Conservation (phyloP, 1,140 invertebrate species). For the Drosophila willistoni region DNA sequence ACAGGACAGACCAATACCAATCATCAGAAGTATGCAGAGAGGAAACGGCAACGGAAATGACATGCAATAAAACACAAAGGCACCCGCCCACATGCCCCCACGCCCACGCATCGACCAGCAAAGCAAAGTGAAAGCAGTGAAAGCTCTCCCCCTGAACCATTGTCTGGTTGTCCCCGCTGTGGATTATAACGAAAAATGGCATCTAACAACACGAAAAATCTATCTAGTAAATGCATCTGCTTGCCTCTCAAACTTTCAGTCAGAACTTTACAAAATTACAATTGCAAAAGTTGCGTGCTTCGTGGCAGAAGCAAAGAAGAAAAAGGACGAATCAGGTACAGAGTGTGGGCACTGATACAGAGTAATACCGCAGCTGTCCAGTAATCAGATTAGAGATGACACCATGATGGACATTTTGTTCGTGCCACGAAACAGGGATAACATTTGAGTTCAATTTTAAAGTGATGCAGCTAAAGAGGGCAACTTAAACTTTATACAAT, state of each 20-base stretch:
- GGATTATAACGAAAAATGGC: slow-evolving; percentile 78
- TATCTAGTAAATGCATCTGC: slow-evolving; percentile 70
- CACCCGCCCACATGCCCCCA: slow-evolving; percentile 5
- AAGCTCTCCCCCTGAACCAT: slow-evolving; percentile 24
- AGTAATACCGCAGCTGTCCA: slow-evolving; percentile 34
- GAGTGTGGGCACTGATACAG: background rate
- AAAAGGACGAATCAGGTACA: slow-evolving; percentile 6
- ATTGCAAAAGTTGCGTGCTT: slow-evolving; percentile 74
- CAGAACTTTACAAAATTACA: slow-evolving; percentile 74
- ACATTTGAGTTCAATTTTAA: too few species aligned
- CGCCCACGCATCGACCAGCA: slow-evolving; percentile 37
- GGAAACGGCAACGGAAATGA: slow-evolving; percentile 78
- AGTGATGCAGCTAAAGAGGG: too few species aligned
- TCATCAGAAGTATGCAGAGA: slow-evolving; percentile 73
- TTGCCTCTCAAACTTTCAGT: background rate
- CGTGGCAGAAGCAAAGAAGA: slow-evolving; percentile 26
- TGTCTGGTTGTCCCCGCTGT: slow-evolving; percentile 35
- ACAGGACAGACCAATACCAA: slow-evolving; percentile 76
- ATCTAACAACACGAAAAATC: slow-evolving; percentile 74
- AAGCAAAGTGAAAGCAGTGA: slow-evolving; percentile 47
- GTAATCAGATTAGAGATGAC: slow-evolving; percentile 17
- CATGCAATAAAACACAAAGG: slow-evolving; percentile 83
- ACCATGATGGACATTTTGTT: background rate
- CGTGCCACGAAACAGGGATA: background rate
- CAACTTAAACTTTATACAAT: too few species aligned